Evolutionary conservation across 2,888 invertebrate genomes (phyloP), one percentile per base, ranked within the genome.

Genomic region (Dicyrtoma fusca): DNA sequence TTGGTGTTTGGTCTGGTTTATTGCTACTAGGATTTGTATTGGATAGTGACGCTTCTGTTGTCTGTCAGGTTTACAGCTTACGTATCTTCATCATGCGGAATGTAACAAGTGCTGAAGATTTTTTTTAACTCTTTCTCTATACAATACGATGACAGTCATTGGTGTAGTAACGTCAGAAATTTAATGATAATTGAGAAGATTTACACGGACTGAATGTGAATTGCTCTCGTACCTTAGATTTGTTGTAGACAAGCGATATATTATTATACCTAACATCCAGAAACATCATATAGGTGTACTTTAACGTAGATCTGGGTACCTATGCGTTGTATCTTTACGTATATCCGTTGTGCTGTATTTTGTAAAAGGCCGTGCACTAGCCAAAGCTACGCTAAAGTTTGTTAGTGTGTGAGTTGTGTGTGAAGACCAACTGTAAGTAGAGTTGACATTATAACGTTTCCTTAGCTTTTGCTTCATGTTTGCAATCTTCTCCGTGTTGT

Each of bases 141-240:
- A 26, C 19, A 42, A 26, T 34, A 47, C 65, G 42, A 66, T 66
- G 66, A 66, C 66, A 42, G 66, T 55, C 66, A 66, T 65, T 65
- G 65, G 51, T 47, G 45, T 65, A 47, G 57, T 57, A 11, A 4
- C 49, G n/a, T 17, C 53, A 66, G 51, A 55, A 66, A 34, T 53
- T 23, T 42, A 61, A 66, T 72, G 65, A 72, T 68, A 72, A 72
- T 72, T 72, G 72, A 62, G 68, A 72, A 57, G 72, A 68, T 66
- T 66, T 68, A 72, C 66, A 72, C 68, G 61, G 63, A 69, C 45
- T 62, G 72, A 72, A 68, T 55, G 21, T 3, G 34, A 34, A 34
- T 34, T 34, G 34, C 4, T 5, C 34, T 34, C 34, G 34, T 34
- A 34, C 34, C 34, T 34, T 34, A 34, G 34, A 34, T 34, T 34